A percentile compares a stretch with the other conserved stretches of the same genome.
phyloP scores from a whole-genome alignment of 2,797 vertebrate species.

The Bovichtus diacanthus region DNA sequence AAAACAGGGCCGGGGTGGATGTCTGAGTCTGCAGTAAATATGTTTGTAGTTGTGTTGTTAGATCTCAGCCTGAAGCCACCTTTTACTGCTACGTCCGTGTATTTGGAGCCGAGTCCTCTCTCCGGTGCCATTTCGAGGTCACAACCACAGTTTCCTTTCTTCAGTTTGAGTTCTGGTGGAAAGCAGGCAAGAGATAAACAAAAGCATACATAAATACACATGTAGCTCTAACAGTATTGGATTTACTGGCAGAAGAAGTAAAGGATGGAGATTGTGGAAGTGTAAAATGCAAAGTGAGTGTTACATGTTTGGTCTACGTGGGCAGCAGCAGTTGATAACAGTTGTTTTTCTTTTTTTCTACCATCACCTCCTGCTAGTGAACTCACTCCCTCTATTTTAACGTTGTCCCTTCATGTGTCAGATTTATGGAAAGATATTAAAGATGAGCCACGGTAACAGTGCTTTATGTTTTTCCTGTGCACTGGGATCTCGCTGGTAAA shows the following conservation, averaged over 20 bases:
- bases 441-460: conserved; percentile 34
- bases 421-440: conserved; percentile 44
- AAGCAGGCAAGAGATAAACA: not conserved
- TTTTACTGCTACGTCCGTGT: not conserved
- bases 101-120: no score
- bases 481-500: not conserved
- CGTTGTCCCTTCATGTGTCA: not conserved
- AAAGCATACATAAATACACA: no score
- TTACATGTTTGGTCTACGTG: conserved; percentile 17
- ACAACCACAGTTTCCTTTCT: conserved; percentile 9
- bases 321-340: conserved; percentile 18
- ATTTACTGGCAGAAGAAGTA: not conserved
- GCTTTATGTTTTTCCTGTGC: conserved; percentile 30
- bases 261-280: not conserved
- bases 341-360: not conserved
- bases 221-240: not conserved
- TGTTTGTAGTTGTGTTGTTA: conserved; percentile 1
- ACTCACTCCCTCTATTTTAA: not conserved
- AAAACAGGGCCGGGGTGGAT: conserved; percentile 1
- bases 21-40: conserved; percentile 23
- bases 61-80: conserved; percentile 22
- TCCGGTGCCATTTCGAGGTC: no score
- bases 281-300: not conserved
- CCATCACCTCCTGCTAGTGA: conserved; percentile 9
- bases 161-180: not conserved